phyloP scores from a whole-genome alignment of 92 coral and sea anemone genomes.

The Pocillopora meandrina region DNA sequence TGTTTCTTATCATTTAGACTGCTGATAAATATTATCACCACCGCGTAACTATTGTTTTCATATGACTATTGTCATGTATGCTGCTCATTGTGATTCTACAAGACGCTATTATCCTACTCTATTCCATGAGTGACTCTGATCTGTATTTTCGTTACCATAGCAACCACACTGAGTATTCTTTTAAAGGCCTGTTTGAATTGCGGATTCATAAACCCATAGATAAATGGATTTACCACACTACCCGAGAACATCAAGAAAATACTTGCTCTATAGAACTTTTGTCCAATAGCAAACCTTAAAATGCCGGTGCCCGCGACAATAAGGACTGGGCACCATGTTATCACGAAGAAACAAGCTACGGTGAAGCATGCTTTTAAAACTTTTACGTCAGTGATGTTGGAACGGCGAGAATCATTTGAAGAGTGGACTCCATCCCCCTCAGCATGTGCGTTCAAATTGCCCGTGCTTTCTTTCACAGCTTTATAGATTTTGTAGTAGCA shows the following conservation, averaged over 20 bases:
- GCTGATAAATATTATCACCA: too few species aligned
- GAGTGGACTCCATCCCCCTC: neutral
- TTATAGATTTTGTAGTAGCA: constrained; percentile 49
- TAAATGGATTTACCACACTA: constrained; percentile 52
- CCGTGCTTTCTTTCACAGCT: constrained; percentile 46
- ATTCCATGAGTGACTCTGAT: neutral
- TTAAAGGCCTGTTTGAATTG: constrained; percentile 50
- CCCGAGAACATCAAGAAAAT: constrained; percentile 55
- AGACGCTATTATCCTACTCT: too few species aligned
- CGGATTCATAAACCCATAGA: constrained; percentile 67
- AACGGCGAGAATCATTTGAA: neutral
- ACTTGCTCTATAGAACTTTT: constrained; percentile 28
- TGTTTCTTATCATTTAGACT: too few species aligned
- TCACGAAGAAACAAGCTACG: constrained; percentile 1
- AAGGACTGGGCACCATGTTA: neutral
- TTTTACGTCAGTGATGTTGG: neutral
- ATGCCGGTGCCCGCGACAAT: neutral
- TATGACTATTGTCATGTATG: too few species aligned
- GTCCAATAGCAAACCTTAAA: constrained; percentile 5
- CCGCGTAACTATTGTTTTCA: too few species aligned
- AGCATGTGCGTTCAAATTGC: constrained; percentile 21
- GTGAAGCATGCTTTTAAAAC: neutral
- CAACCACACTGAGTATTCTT: constrained; percentile 23
- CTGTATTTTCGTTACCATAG: neutral
- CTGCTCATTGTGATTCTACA: too few species aligned